phyloP scores from a whole-genome alignment of 1,140 invertebrate genomes.

The Phenacoccus solenopsis region DNA sequence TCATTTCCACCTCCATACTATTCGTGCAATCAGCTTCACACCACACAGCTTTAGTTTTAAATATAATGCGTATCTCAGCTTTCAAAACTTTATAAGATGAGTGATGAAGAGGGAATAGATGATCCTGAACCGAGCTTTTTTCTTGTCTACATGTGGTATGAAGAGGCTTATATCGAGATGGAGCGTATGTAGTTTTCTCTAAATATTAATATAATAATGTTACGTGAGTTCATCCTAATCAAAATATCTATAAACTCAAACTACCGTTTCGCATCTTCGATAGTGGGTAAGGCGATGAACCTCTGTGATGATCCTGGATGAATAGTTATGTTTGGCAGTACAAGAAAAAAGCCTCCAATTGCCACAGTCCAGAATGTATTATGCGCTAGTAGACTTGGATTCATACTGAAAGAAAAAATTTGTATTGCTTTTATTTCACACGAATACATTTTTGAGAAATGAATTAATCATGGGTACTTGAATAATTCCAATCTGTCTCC shows the following conservation, averaged over 20 bases:
- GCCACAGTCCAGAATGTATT: conserved; percentile 73
- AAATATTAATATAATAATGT: not conserved
- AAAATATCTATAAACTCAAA: too few species aligned
- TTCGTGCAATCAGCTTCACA: too few species aligned
- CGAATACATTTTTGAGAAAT: not conserved
- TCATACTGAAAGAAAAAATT: conserved; percentile 42
- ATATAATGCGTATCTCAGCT: too few species aligned
- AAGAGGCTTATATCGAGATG: not conserved
- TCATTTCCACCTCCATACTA: too few species aligned
- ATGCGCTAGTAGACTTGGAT: conserved; percentile 57
- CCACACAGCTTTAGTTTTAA: too few species aligned
- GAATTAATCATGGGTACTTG: conserved; percentile 37
- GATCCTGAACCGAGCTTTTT: not conserved
- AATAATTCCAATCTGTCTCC: conserved; percentile 45
- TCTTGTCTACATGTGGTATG: not conserved
- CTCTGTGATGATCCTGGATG: conserved; percentile 83
- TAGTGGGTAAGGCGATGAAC: conserved; percentile 56
- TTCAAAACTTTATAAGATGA: not conserved
- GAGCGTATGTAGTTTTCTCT: not conserved
- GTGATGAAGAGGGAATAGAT: not conserved
- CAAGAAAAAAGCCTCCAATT: conserved; percentile 65
- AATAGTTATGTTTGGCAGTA: conserved; percentile 66
- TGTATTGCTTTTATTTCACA: not conserved
- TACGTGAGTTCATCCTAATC: not conserved
- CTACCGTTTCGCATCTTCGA: conserved; percentile 42